Evolutionary conservation across 53 echinoderm and acorn worm species (phyloP), one percentile per base, ranked within the genome.

Genomic region (Paelopatides confundens): DNA sequence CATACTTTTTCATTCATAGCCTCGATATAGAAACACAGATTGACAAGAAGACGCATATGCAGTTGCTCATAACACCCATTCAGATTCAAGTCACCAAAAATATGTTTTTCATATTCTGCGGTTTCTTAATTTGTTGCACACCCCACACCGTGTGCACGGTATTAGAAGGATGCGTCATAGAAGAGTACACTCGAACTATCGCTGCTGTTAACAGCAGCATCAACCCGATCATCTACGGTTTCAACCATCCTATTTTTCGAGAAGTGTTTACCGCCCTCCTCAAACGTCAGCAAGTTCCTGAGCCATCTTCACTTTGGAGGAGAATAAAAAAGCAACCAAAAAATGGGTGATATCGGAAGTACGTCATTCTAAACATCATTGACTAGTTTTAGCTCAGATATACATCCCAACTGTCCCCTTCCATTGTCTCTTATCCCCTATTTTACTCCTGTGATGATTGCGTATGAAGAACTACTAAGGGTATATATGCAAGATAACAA

Each of bases 181-280:
- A 70, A 4, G 37, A 39, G 2, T 70, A 70, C 70, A 39, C 39
- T 5, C 36, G 70, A 35, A 37, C 38, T 15, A 70, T 70, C 5
- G 70, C 39, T 12, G 70, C 37, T 14, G 21, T 24, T 2, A 70
- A 70, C 39, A 70, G 70, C 70, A 39, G 34, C 36, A 35, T 77
- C 18, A 77, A 77, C 29, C 77, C 51, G 28, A 36, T 77, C 51
- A 77, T 77, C 29, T 77, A 77, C 37, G 77, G 77, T 26, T 77
- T 50, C 29, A 77, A 77, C 1, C 51, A 77, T 77, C 77, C 77
- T 10, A 17, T 77, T 10, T 77, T 77, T 28, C 77, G 77, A 24
- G 47, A 77, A 50, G 77, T 77, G 8, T 77, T 77, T 30, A 28
- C 26, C 50, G 27, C 39, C 50, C 18, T 77, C 51, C 26, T 77